phyloP scores from a whole-genome alignment of 1,140 invertebrate genomes.

The Plectrocnemia conspersa region DNA sequence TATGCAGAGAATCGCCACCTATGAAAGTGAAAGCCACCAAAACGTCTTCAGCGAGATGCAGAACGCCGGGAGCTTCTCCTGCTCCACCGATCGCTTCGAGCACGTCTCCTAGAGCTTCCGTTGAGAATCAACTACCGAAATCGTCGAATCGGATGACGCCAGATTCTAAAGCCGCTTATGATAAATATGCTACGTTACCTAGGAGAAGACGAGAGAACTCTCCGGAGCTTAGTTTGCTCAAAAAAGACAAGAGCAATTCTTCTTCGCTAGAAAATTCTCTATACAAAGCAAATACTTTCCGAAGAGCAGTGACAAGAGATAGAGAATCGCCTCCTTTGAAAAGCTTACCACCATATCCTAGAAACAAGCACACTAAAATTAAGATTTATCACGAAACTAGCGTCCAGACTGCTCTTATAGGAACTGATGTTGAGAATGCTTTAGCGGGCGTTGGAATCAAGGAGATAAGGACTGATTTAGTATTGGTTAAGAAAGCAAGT shows the following conservation, averaged over 20 bases:
- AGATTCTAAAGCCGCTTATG: conserved; percentile 55
- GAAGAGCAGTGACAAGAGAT: conserved; percentile 41
- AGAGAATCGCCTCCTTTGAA: conserved; percentile 42
- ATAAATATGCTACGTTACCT: conserved; percentile 71
- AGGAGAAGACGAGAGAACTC: conserved; percentile 60
- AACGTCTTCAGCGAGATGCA: conserved; percentile 53
- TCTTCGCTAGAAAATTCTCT: conserved; percentile 39
- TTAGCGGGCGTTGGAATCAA: conserved; percentile 56
- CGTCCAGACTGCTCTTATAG: conserved; percentile 68
- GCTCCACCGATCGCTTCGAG: conserved; percentile 35
- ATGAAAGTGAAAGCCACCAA: conserved; percentile 53
- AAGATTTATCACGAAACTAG: conserved; percentile 74
- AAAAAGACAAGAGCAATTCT: conserved; percentile 44
- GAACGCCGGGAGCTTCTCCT: conserved; percentile 60
- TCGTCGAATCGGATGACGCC: conserved; percentile 40
- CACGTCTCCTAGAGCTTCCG: conserved; percentile 32
- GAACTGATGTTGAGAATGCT: conserved; percentile 64
- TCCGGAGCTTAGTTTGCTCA: conserved; percentile 48
- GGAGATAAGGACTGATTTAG: conserved; percentile 36
- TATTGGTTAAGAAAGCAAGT: conserved; percentile 37
- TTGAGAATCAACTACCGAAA: too few relatives aligned
- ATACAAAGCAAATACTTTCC: conserved; percentile 44
- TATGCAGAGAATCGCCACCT: conserved; percentile 50
- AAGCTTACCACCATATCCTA: conserved; percentile 52
- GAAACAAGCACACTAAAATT: conserved; percentile 50